Percentiles rank a stretch among this genome's conserved stretches.
phyloP scores from a whole-genome alignment of 2,797 vertebrate genomes.

The Ispidina lecontei region DNA sequence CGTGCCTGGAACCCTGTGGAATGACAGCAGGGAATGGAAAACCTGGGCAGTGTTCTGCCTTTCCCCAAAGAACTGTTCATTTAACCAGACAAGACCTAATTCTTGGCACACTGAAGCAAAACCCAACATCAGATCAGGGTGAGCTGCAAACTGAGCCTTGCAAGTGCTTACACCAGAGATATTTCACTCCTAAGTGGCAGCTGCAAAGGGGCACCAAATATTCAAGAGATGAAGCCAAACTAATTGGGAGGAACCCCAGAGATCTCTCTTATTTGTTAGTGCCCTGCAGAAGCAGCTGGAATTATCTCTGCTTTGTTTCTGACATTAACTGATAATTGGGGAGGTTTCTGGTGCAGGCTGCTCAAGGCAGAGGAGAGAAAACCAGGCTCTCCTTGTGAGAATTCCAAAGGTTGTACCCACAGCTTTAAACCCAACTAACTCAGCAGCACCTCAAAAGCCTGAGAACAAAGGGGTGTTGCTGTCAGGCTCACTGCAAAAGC shows the following conservation, averaged over 20 bases:
- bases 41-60: background rate
- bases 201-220: background rate
- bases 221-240: background rate
- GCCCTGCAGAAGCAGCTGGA: background rate
- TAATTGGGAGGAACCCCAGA: background rate
- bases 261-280: background rate
- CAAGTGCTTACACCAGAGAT: background rate
- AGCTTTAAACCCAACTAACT: background rate
- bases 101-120: background rate
- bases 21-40: background rate
- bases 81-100: background rate
- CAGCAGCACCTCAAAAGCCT: background rate
- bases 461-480: accelerated
- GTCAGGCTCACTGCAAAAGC: background rate
- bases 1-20: accelerated
- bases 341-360: background rate
- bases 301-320: background rate
- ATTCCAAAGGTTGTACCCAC: background rate
- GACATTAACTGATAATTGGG: background rate
- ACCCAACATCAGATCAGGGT: background rate
- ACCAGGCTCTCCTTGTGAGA: background rate
- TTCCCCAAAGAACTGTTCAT: background rate
- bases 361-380: accelerated
- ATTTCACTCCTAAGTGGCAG: background rate
- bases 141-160: background rate